Percentiles rank a stretch among this genome's conserved stretches.
Evolutionary conservation across 2,888 invertebrate species (phyloP).

Genomic region (Euproctis similis): DNA sequence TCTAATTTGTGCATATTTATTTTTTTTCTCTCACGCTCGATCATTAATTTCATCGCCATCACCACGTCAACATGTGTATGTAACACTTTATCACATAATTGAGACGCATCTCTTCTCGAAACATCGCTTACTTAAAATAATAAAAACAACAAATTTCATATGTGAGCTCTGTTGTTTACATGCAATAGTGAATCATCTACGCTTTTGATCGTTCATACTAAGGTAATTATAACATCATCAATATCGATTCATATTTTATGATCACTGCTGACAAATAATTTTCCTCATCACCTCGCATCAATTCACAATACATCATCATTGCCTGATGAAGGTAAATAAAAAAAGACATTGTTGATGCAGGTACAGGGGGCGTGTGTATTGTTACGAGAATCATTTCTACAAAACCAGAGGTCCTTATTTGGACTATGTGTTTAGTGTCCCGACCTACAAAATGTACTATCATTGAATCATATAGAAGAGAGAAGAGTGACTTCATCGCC

Average conservation of each 20-base stretch:
- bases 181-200: background rate
- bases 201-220: background rate
- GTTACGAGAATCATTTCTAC: conserved; percentile 75
- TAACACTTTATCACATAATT: conserved; percentile 11
- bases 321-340: conserved; percentile 28
- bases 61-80: conserved; percentile 16
- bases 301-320: conserved; percentile 3
- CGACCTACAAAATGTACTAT: conserved; percentile 72
- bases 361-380: conserved; percentile 73
- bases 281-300: too few species aligned
- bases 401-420: conserved; percentile 64
- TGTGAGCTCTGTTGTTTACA: background rate
- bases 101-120: too few species aligned
- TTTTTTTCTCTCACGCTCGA: conserved; percentile 16
- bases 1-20: conserved; percentile 30
- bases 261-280: background rate
- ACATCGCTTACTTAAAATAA: background rate
- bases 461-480: conserved; percentile 44
- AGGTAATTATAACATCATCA: background rate
- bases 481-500: conserved; percentile 30
- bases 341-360: conserved; percentile 62
- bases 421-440: conserved; percentile 72
- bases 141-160: background rate
- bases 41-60: conserved; percentile 23
- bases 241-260: background rate